Conservation (phyloP, 2,797 vertebrate genomes). For the Chanos chanos region DNA sequence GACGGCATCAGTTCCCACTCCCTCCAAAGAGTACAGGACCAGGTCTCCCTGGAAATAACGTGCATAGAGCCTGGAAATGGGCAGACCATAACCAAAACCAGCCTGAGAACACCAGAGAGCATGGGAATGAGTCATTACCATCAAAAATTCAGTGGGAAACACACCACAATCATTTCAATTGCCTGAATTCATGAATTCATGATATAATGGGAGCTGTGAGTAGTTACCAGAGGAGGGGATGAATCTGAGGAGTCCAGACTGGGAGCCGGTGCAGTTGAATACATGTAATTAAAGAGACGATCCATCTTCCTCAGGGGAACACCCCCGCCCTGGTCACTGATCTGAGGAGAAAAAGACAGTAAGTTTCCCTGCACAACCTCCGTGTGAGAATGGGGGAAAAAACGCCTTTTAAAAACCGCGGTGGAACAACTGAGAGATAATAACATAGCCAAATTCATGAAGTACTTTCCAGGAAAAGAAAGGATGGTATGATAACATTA, state of each 20-base stretch:
- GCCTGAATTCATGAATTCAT: too few relatives aligned
- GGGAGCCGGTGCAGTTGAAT: conserved; percentile 82
- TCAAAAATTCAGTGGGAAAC: neutral
- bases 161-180: neutral
- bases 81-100: conserved; percentile 50
- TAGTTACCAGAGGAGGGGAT: conserved; percentile 79
- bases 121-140: neutral
- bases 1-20: conserved; percentile 82
- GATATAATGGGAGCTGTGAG: too few relatives aligned
- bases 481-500: conserved; percentile 50
- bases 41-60: conserved; percentile 87
- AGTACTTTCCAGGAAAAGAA: too few relatives aligned
- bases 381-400: too few relatives aligned
- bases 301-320: conserved; percentile 86
- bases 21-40: conserved; percentile 85
- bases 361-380: neutral
- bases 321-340: conserved; percentile 82
- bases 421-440: too few relatives aligned
- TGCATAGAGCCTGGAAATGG: conserved; percentile 50
- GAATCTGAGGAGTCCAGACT: conserved; percentile 75
- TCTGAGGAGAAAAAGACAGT: conserved; percentile 58
- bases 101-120: conserved; percentile 28
- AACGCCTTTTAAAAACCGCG: too few relatives aligned
- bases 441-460: too few relatives aligned
- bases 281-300: conserved; percentile 88